phyloP scores from a whole-genome alignment of 2,797 vertebrate species.

The Sarcoramphus papa region DNA sequence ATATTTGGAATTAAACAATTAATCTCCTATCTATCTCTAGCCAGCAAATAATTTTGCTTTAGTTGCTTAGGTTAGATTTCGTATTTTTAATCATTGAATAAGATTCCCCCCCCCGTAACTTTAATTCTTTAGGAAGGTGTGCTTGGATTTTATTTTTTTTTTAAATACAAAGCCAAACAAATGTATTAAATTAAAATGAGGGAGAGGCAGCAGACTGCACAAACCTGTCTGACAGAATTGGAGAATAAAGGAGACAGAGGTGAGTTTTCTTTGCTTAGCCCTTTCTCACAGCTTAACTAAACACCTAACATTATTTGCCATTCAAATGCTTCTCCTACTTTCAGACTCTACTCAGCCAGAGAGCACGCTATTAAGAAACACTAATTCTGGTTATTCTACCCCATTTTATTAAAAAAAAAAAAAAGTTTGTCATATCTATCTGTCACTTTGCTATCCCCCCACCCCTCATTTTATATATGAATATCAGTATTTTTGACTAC shows the following conservation, averaged over 20 bases:
- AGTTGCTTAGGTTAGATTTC: not conserved
- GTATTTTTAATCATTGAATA: not conserved
- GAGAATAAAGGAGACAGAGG: not conserved
- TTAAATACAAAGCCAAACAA: not conserved
- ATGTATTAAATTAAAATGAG: not conserved
- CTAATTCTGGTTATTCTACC: not conserved
- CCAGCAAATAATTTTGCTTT: not conserved
- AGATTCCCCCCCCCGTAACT: not conserved
- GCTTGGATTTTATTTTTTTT: not conserved
- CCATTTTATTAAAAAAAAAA: not conserved
- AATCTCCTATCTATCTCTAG: not conserved
- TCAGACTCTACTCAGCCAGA: not conserved
- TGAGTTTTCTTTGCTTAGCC: not conserved
- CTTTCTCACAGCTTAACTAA: not conserved
- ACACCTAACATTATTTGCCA: not conserved
- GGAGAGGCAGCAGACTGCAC: not conserved
- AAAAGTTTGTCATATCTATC: not conserved
- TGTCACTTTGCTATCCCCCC: fast-evolving
- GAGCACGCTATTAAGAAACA: not conserved
- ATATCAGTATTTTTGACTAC: not conserved
- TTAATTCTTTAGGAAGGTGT: not conserved
- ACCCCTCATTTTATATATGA: not conserved
- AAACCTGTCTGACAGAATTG: not conserved
- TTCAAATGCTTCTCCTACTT: not conserved
- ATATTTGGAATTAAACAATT: not conserved